These are phyloP conservation scores for Chaetodon auriga DNA, from an alignment of 2,113 vertebrate genomes.

Conservation along the genomic window DNA sequence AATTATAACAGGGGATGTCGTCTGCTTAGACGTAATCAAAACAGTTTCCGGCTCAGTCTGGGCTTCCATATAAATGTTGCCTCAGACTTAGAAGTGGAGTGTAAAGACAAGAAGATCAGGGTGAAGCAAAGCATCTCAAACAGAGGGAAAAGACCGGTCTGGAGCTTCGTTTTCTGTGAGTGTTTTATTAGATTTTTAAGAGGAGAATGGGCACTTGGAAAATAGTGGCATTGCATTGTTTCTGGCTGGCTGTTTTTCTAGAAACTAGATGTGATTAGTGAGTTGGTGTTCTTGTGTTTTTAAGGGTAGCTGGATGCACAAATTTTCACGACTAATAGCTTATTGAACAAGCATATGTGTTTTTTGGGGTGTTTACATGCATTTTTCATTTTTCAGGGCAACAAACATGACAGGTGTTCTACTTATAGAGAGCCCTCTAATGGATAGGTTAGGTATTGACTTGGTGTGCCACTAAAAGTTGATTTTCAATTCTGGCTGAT, in stretches of 20 bases:
- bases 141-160: slow-evolving; percentile 14
- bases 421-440: slow-evolving; percentile 42
- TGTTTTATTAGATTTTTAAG: slow-evolving; percentile 25
- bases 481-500: slow-evolving; percentile 36
- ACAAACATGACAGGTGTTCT: too few species aligned
- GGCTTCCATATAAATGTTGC: slow-evolving; percentile 81
- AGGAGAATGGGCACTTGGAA: not conserved
- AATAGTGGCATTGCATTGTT: not conserved
- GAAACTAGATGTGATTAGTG: not conserved
- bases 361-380: not conserved
- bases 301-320: not conserved
- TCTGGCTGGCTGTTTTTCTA: not conserved
- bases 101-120: slow-evolving; percentile 51
- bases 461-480: not conserved
- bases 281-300: not conserved
- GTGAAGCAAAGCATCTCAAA: slow-evolving; percentile 38
- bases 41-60: slow-evolving; percentile 71
- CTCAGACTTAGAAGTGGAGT: slow-evolving; percentile 28
- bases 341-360: not conserved
- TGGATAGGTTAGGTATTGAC: slow-evolving; percentile 5
- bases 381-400: not conserved
- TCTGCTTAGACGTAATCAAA: slow-evolving; percentile 76
- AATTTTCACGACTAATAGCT: not conserved
- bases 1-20: slow-evolving; percentile 67
- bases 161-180: slow-evolving; percentile 48